Percentiles rank a stretch among this genome's conserved stretches.
Evolutionary conservation across 2,797 vertebrate species (phyloP).

Genomic region (Peromyscus melanophrys): DNA sequence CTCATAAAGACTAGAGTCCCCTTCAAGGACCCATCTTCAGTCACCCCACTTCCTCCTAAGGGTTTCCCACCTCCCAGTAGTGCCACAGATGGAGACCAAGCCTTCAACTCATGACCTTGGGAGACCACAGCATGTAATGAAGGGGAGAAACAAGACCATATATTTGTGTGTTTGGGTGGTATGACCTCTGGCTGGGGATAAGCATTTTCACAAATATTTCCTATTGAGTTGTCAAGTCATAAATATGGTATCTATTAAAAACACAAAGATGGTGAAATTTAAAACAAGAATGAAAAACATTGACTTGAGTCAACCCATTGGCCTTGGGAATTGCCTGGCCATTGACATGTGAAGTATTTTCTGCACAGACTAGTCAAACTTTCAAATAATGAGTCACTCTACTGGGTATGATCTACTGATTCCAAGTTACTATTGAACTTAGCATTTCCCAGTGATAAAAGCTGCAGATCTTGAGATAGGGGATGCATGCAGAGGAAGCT

Average conservation of each 20-base stretch:
- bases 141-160: background rate
- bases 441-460: rapidly evolving
- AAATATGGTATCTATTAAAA: background rate
- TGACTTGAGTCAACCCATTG: background rate
- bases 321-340: background rate
- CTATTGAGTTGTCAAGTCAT: background rate
- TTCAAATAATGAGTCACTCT: background rate
- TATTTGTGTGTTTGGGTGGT: background rate
- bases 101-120: background rate
- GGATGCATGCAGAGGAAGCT: background rate
- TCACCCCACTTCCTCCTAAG: background rate
- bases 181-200: background rate
- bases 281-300: background rate
- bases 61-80: background rate
- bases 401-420: background rate
- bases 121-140: background rate
- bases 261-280: background rate
- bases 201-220: background rate
- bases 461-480: background rate
- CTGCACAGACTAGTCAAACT: background rate
- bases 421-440: background rate
- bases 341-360: background rate
- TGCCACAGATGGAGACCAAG: background rate
- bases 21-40: background rate
- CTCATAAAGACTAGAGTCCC: too few relatives aligned